phyloP scores from a whole-genome alignment of 2,113 vertebrate genomes.

The Lasiurus cinereus region DNA sequence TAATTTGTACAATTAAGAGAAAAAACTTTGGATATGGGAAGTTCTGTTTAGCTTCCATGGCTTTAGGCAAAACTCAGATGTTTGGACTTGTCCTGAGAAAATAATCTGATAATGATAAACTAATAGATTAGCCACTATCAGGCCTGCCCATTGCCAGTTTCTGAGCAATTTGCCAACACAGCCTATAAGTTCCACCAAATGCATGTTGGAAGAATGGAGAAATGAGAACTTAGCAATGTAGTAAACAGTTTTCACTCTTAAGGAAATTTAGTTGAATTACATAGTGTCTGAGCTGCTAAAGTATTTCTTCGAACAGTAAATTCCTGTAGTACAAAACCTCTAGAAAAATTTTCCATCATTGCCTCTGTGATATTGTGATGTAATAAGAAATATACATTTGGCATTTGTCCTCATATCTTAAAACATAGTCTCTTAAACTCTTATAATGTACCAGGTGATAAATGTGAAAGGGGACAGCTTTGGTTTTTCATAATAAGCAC shows the following conservation, averaged over 20 bases:
- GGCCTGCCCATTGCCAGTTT: background rate
- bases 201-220: background rate
- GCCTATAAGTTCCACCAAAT: background rate
- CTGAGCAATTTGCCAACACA: background rate
- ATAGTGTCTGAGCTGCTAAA: background rate
- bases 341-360: background rate
- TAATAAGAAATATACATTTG: background rate
- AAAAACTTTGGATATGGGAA: background rate
- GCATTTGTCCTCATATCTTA: background rate
- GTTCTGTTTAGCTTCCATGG: background rate
- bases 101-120: background rate
- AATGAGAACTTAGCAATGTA: background rate
- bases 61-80: background rate
- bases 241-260: background rate
- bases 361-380: background rate
- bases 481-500: background rate
- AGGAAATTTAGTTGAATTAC: background rate
- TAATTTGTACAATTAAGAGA: background rate
- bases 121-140: background rate
- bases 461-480: background rate
- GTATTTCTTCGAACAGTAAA: background rate
- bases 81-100: conserved; percentile 3
- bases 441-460: background rate
- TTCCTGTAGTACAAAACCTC: rapidly evolving
- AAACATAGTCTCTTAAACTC: background rate